Percentiles rank a stretch among this genome's conserved stretches.
phyloP scores from a whole-genome alignment of 1,140 invertebrate genomes.

The Mizuhopecten yessoensis region DNA sequence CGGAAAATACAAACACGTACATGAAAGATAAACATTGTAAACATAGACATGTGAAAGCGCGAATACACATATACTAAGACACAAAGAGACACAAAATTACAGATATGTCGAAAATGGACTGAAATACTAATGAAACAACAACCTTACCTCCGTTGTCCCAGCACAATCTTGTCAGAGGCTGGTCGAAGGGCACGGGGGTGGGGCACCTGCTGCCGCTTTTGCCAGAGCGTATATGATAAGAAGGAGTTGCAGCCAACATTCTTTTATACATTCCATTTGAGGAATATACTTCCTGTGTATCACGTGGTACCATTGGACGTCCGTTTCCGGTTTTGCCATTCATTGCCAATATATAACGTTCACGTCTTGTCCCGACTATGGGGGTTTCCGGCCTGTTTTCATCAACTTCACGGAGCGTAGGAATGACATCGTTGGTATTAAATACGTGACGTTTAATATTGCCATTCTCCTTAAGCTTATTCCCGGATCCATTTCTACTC shows the following conservation, averaged over 20 bases:
- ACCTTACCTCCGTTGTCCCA: conserved; percentile 46
- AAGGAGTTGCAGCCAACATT: conserved; percentile 22
- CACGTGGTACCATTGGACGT: conserved; percentile 44
- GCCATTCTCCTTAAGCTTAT: background rate
- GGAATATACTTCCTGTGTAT: conserved; percentile 46
- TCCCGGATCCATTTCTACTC: background rate
- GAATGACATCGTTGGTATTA: background rate
- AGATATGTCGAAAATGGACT: too few species aligned
- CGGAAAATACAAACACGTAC: too few species aligned
- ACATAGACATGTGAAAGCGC: too few species aligned
- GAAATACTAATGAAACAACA: too few species aligned
- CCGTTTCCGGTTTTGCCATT: conserved; percentile 42
- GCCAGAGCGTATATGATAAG: background rate
- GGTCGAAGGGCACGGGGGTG: conserved; percentile 46
- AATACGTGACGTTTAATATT: background rate
- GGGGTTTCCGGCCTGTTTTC: conserved; percentile 53
- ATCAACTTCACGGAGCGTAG: conserved; percentile 44
- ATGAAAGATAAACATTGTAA: too few species aligned
- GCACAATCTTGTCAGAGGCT: conserved; percentile 49
- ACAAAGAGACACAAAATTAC: too few species aligned
- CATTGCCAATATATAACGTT: conserved; percentile 43
- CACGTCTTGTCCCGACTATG: conserved; percentile 44
- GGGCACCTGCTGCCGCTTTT: conserved; percentile 41
- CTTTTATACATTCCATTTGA: conserved; percentile 50
- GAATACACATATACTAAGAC: too few species aligned